Conservation (phyloP, 2,113 vertebrate species). For the Isurus oxyrinchus region DNA sequence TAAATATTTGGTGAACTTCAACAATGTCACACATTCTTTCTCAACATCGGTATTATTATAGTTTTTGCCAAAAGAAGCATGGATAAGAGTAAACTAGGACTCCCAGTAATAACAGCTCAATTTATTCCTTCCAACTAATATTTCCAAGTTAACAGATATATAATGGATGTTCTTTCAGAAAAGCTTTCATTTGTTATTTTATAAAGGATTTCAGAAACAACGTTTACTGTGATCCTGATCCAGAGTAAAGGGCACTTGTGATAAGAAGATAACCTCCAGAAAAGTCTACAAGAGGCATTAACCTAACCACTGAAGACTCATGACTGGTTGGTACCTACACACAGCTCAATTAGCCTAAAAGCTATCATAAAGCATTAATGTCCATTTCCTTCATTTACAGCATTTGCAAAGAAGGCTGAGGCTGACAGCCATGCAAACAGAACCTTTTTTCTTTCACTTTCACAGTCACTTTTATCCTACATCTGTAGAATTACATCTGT, state of each 20-base stretch:
- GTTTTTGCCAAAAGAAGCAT: conserved; percentile 41
- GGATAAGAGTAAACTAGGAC: conserved; percentile 35
- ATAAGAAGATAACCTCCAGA: conserved; percentile 49
- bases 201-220: conserved; percentile 41
- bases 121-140: conserved; percentile 33
- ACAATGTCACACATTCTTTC: conserved; percentile 40
- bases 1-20: conserved; percentile 43
- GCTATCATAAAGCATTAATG: conserved; percentile 46
- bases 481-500: conserved; percentile 46
- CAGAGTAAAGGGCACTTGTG: conserved; percentile 50
- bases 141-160: background rate
- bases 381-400: conserved; percentile 48
- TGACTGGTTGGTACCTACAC: conserved; percentile 40
- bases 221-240: conserved; percentile 44
- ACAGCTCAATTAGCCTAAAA: conserved; percentile 52
- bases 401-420: conserved; percentile 48
- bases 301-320: conserved; percentile 45
- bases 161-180: background rate
- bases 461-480: conserved; percentile 52
- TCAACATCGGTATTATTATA: conserved; percentile 42
- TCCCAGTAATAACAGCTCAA: conserved; percentile 45
- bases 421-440: conserved; percentile 50
- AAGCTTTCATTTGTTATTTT: conserved; percentile 42
- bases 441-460: conserved; percentile 45
- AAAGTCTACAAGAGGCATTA: conserved; percentile 50